phyloP scores from a whole-genome alignment of 2,113 vertebrate species.

The Hippocampus guttulatus region DNA sequence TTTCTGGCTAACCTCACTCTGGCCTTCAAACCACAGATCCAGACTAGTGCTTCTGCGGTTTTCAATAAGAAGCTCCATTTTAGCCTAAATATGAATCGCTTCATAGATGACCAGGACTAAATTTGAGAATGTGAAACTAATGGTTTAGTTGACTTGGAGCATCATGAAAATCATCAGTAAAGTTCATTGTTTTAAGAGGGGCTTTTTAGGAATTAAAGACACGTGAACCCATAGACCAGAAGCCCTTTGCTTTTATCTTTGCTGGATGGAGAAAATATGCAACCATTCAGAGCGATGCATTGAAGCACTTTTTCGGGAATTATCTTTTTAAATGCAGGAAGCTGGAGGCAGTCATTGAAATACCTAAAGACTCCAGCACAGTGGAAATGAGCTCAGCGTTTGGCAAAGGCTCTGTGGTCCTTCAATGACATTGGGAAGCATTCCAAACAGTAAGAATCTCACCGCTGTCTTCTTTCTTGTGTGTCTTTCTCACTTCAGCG shows the following conservation, averaged over 20 bases:
- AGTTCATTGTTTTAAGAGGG: not conserved
- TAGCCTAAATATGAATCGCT: conserved; percentile 31
- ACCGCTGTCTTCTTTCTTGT: conserved; percentile 36
- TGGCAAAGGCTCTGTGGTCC: conserved; percentile 55
- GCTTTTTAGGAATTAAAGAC: not conserved
- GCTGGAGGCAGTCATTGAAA: conserved; percentile 38
- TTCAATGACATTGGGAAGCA: conserved; percentile 54
- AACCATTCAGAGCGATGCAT: conserved; percentile 30
- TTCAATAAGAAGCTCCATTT: conserved; percentile 28
- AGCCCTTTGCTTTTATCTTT: conserved; percentile 39
- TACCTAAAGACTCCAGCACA: conserved; percentile 39
- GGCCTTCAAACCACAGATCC: conserved; percentile 54
- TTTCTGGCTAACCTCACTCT: conserved; percentile 67
- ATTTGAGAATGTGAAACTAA: conserved; percentile 32
- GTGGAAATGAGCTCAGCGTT: conserved; percentile 65
- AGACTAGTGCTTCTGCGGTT: conserved; percentile 43
- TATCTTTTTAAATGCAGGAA: conserved; percentile 51
- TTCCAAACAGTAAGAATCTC: conserved; percentile 49
- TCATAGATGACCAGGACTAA: conserved; percentile 34
- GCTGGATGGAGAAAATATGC: conserved; percentile 35
- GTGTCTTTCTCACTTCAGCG: conserved; percentile 51
- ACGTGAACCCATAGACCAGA: conserved; percentile 9
- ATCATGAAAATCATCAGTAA: conserved; percentile 14
- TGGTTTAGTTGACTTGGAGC: not conserved
- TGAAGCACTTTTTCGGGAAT: conserved; percentile 33